Evolutionary conservation across 2,797 vertebrate species (phyloP), one percentile per base, ranked within the genome.

Genomic region (Ispidina picta): DNA sequence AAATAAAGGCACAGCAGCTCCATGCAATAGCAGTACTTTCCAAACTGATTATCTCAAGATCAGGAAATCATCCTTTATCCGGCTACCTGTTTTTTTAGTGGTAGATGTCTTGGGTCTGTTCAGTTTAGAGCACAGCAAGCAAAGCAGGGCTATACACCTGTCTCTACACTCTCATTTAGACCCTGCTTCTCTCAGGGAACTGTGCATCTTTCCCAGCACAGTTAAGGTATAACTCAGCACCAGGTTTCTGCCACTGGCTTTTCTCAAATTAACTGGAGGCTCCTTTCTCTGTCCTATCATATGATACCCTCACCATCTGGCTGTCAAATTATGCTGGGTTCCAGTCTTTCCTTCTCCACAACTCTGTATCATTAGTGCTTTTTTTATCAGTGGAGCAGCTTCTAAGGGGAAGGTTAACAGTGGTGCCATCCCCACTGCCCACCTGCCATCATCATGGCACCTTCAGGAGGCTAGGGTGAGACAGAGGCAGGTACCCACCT

Each of bases 151-250:
- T 1, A 1, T 37, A 28, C 12, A 23, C 33, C 43, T 73, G 3
- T 31, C 12, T 46, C 25, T 46, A 9, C 13, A 25, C 5, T 13
- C 48, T 60, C 16, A 11, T 54, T 70, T 66, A 62, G 35, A 52
- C 17, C 16, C 49, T 44, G 4, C 14, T 4, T 52, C 13, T 63
- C 26, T 29, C 5, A 4, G 29, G 16, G 11, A 35, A 25, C 9
- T 1, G 5, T 25, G 13, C 13, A 7, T 20, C 6, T 51, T 59
- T 55, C 48, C 60, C 41, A 63, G 18, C 5, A 26, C 12, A 35
- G 35, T 22, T 3, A 8, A 23, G 12, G 11, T n/a, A 44, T 0
- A 0, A 3, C 9, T 59, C 48, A 59, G 21, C 43, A 49, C 1
- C 8, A 48, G 6, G 5, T 15, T 85, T 19, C 33, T 68, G 59